phyloP scores from a whole-genome alignment of 1,140 invertebrate species.

The Marisa cornuarietis region DNA sequence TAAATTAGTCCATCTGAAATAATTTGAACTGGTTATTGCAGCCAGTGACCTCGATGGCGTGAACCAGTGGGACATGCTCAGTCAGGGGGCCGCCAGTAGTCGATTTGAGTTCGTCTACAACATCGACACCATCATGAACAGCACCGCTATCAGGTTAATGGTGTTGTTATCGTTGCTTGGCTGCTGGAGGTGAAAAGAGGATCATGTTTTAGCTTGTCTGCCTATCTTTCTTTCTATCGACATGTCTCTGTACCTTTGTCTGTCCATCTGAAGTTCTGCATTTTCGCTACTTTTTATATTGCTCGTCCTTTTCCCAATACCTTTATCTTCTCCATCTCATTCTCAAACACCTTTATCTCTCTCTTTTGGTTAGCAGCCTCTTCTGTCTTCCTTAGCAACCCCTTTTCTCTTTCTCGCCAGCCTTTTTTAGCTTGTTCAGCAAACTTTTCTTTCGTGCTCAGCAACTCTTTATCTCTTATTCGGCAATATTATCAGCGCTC shows the following conservation, averaged over 20 bases:
- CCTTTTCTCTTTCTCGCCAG: too few species aligned
- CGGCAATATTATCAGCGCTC: too few species aligned
- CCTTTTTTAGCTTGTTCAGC: too few species aligned
- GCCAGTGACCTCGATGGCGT: slow-evolving; percentile 31
- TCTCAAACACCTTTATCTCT: background rate
- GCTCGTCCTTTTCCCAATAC: background rate
- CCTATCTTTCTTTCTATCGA: background rate
- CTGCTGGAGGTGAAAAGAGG: too few species aligned
- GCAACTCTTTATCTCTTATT: too few species aligned
- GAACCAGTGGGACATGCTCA: slow-evolving; percentile 25
- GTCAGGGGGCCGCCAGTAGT: background rate
- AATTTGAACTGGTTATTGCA: background rate
- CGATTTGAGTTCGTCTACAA: slow-evolving; percentile 32
- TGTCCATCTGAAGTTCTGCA: background rate
- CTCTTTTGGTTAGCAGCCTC: too few species aligned
- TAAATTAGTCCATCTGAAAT: background rate
- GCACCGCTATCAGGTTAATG: slow-evolving; percentile 42
- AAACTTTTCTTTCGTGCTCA: too few species aligned
- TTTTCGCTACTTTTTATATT: background rate
- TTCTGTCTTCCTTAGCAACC: too few species aligned
- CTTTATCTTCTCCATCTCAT: background rate
- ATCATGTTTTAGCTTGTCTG: too few species aligned
- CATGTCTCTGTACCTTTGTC: background rate
- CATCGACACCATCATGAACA: slow-evolving; percentile 26
- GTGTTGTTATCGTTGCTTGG: too few species aligned